Evolutionary conservation across 1,140 invertebrate species (phyloP), one percentile per base, ranked within the genome.

Genomic region (Anthonomus grandis): DNA sequence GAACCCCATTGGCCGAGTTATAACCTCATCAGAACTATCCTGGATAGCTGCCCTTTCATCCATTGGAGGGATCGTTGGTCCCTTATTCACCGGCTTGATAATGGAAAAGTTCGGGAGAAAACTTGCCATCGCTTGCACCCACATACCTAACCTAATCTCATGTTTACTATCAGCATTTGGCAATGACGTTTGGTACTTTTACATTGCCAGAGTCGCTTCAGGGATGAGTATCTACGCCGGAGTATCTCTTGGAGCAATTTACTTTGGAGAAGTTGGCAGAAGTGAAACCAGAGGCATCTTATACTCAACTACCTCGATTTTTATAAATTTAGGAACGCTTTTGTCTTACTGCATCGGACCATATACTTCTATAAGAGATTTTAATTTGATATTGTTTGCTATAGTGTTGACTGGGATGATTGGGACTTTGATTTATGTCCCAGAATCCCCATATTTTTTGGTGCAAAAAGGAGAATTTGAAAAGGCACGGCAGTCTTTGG

Each of bases 11-110:
- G 75, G 74, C 0, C 55, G 58, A 2, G 44, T 45, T 3, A 58
- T 82, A 4, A 77, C 73, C 0, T 17, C 57, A 0, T 76, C 80
- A 2, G 75, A 88, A 63, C 72, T 74, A 44, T 86, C 89, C 0
- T 93, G 89, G 89, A 86, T 93, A 51, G 87, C 85, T 0, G 88
- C 87, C 0, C 70, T 93, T 5, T 73, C 93, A 39, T 81, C 87
- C 0, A 66, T 93, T 13, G 91, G 90, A 9, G 87, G 89, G 15
- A 76, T 90, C 2, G 15, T 52, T 6, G 61, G 62, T n/a, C 62
- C 64, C 1, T 38, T 27, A n/a, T 19, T 61, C 6, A 69, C 73
- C 17, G 74, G 74, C 8, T 51, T 66, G 23, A 37, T 71, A 0
- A 41, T 72, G 17, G 70, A 78, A 24, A 68, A 64, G 3, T 66